Evolutionary conservation across 2,888 invertebrate genomes (phyloP), one percentile per base, ranked within the genome.

Genomic region (Mesorhabditis spiculigera): DNA sequence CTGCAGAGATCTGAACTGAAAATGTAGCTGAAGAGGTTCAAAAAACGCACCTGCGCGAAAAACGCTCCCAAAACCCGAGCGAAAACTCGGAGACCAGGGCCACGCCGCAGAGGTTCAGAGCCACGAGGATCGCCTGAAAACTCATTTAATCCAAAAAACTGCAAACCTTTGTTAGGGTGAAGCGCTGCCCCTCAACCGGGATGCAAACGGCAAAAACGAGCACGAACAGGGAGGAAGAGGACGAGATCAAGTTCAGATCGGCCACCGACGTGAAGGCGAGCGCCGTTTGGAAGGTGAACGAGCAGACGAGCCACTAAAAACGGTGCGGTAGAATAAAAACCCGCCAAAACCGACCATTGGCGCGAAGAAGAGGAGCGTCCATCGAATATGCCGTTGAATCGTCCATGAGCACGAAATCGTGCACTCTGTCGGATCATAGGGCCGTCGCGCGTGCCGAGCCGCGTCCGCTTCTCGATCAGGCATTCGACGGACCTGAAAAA

Each of bases 221-320:
- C 13, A 94, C 93, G 86, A 95, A 93, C 70, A 96, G 90, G 78
- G 93, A 92, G 64, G 95, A 92, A 1, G 93, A 91, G 44, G 94
- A 93, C 74, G 93, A 93, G 83, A 95, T 89, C 68, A 95, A 91
- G 79, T 93, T 93, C 63, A 95, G 93, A 71, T 94, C 90, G 69
- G 93, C 92, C 13, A 93, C 90, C 85, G 93, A 91, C 4, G 93
- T 92, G 88, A 92, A 90, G 68, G 91, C 90, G 75, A 95, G 88
- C 67, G 95, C 93, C 85, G 93, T 89, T 87, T 95, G 94, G 88
- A 93, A 94, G 70, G 93, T 90, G 86, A 94, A 94, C 88, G 94
- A 95, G 71, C 94, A 94, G 83, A 92, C 87, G 88, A 97, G 95
- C 94, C 95, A 96, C 93, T 95, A 88, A 67, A 90, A 90, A 81